Evolutionary conservation across 2,888 invertebrate genomes (phyloP), one percentile per base, ranked within the genome.

Genomic region (Anarsia innoxiella): DNA sequence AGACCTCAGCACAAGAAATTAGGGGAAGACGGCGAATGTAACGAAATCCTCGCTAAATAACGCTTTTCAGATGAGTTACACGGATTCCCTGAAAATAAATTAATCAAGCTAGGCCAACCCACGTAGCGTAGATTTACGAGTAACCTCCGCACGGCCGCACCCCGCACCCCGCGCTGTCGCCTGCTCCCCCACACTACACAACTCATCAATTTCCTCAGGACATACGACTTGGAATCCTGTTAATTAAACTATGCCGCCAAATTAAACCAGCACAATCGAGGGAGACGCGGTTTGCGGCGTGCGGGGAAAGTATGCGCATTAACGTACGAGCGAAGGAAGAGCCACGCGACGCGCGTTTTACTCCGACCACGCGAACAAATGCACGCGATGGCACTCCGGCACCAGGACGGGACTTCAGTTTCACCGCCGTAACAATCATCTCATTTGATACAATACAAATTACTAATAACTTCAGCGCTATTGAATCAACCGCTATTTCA

Each of bases 211-310:
- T 79, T 71, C 65, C 66, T 64, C 53, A 72, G 67, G 69, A 73
- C 75, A 71, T 59, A 66, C 64, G 59, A 65, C 69, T 76, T 59
- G 69, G 71, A 74, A 72, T 72, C 62, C 65, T 65, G 73, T 73
- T 79, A 80, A 79, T 79, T 79, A 80, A 82, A 82, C 74, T 75
- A 74, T 75, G 66, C 68, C 64, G 51, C 66, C 59, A 61, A 77
- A 77, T 76, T 76, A 71, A 70, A 66, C 53, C 53, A 47, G 58
- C 51, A 51, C 56, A 56, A 56, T 55, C 45, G 48, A 51, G 44
- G 39, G 42, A 42, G 36, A 30, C 14, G 37, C 42, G 29, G 49
- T 46, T 44, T 51, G 49, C 46, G 44, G 40, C 37, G 31, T 37
- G 37, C 36, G 40, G 37, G 42, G 42, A 55, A 61, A 60, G 55